Evolutionary conservation across 1,140 invertebrate species (phyloP), one percentile per base, ranked within the genome.

Genomic region (Zophobas atratus): DNA sequence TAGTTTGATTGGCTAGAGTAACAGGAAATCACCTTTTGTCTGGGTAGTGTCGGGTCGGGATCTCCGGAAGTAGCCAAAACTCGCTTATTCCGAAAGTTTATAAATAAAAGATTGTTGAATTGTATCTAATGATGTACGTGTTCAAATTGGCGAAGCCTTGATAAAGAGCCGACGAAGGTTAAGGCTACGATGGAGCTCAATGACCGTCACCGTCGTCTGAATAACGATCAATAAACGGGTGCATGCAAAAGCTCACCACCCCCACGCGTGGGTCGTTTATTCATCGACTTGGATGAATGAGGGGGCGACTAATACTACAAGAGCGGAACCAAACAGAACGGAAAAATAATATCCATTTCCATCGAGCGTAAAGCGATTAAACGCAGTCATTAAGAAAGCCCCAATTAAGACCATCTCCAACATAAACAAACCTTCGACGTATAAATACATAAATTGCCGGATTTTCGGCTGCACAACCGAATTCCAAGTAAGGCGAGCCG

Each of bases 141-240:
- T 73, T 55, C 36, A 73, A 55, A 36, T 73, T 73, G 49, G 71
- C 49, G 48, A 56, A 73, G 71, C 71, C 34, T 73, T 73, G 71
- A 73, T 73, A 73, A 73, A 73, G 51, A 73, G 49, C 36, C 71
- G 71, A 38, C 67, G 77, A 82, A 82, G 81, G 81, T 82, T 77
- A 82, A 82, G 81, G 81, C 77, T 82, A 78, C 75, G 55, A 43
- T 39, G 41, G 70, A 78, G 77, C 81, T 78, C 81, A 82, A 70
- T 81, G 80, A 80, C 80, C 80, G 79, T 57, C 70, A 79, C 51
- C 53, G 60, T 70, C 76, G 60, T 67, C 75, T 53, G 67, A 60
- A 70, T 53, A 60, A 51, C 57, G 75, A 67, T 49, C 35, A 77
- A 72, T 77, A 70, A 67, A 70, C 70, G 48, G 70, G 71, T 72